Percentiles rank a stretch among this genome's conserved stretches.
phyloP scores from a whole-genome alignment of 2,113 vertebrate species.

The Cariama cristata region DNA sequence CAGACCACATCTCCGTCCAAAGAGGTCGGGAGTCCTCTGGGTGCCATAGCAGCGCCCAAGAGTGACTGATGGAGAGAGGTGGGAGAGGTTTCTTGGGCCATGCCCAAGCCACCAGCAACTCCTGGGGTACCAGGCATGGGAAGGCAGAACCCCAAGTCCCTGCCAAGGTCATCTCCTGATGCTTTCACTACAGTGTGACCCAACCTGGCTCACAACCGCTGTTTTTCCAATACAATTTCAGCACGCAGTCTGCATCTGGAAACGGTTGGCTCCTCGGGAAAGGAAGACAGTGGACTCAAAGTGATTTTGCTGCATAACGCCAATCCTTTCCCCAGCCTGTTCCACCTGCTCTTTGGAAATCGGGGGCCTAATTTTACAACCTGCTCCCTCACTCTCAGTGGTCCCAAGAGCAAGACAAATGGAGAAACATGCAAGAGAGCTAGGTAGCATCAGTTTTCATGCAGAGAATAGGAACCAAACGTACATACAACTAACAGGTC shows the following conservation, averaged over 20 bases:
- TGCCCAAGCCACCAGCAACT: background rate
- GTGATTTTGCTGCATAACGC: background rate
- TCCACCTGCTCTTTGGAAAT: background rate
- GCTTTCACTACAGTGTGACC: background rate
- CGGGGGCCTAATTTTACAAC: background rate
- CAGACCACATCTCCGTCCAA: accelerated
- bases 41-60: background rate
- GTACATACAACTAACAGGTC: background rate
- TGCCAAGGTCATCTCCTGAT: accelerated
- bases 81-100: background rate
- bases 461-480: background rate
- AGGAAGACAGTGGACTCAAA: background rate
- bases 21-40: background rate
- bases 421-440: background rate
- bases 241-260: background rate
- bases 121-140: background rate
- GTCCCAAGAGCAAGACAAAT: background rate
- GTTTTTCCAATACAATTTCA: accelerated
- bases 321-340: background rate
- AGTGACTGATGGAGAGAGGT: background rate
- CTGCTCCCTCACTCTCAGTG: background rate
- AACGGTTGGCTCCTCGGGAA: background rate
- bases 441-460: background rate
- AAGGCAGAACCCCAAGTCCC: background rate
- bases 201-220: background rate